phyloP scores from a whole-genome alignment of 2,888 invertebrate species.

The Byasa hedistus region DNA sequence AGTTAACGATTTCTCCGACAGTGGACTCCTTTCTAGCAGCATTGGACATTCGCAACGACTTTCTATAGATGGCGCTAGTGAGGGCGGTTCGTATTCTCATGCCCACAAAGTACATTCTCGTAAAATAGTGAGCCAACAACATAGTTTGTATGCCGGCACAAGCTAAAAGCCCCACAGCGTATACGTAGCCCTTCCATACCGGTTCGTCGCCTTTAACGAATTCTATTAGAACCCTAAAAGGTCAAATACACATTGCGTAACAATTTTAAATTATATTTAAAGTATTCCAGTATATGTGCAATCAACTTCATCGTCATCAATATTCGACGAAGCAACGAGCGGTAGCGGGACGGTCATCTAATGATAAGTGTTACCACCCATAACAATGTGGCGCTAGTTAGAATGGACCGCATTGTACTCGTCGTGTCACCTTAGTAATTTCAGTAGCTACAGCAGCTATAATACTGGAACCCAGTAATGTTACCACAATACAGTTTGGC shows the following conservation, averaged over 20 bases:
- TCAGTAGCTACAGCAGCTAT: no score
- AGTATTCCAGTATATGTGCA: background rate
- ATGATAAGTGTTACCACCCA: no score
- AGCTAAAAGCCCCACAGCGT: conserved; percentile 86
- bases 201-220: conserved; percentile 83
- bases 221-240: conserved; percentile 82
- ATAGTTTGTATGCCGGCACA: conserved; percentile 90
- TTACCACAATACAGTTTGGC: no score
- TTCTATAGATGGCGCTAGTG: conserved; percentile 93
- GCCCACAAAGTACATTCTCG: conserved; percentile 93
- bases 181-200: conserved; percentile 93
- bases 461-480: no score
- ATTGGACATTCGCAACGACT: conserved; percentile 90
- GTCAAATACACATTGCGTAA: conserved; percentile 2
- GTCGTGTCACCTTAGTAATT: no score
- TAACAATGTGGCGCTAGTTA: no score
- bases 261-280: conserved; percentile 3
- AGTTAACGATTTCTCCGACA: conserved; percentile 94
- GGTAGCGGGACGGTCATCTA: no score
- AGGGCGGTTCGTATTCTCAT: conserved; percentile 93
- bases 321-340: no score
- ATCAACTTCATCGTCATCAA: no score
- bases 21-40: conserved; percentile 89
- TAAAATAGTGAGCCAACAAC: conserved; percentile 93
- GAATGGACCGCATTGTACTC: no score